These are phyloP conservation scores for Thripadectes ignobilis DNA, from an alignment of 2,797 vertebrate genomes.

Conservation along the genomic window DNA sequence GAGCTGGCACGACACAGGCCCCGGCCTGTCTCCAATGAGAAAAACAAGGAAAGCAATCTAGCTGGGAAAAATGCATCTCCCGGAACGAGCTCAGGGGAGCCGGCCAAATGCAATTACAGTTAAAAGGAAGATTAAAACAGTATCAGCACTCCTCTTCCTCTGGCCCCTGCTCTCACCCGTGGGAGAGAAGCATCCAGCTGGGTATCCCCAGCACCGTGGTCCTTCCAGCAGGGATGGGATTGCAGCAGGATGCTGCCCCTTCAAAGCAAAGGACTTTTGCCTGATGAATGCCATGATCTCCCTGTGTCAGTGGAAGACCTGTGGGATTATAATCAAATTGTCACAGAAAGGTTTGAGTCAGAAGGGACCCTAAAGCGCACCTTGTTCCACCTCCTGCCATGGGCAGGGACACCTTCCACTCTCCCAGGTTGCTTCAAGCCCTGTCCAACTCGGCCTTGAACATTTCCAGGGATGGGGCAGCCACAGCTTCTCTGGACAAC, in stretches of 20 bases:
- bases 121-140: constrained; percentile 67
- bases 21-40: constrained; percentile 63
- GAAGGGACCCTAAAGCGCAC: neutral
- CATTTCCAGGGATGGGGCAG: neutral
- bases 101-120: constrained; percentile 58
- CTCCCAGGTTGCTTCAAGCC: neutral
- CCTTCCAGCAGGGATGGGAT: neutral
- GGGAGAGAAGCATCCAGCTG: neutral
- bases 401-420: neutral
- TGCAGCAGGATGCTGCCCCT: neutral
- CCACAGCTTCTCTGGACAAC: neutral
- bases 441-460: neutral
- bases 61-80: neutral
- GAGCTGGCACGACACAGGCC: constrained; percentile 45
- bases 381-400: neutral
- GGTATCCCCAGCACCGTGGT: neutral
- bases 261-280: neutral
- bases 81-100: constrained; percentile 29
- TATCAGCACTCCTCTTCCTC: neutral
- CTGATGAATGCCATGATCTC: rapidly evolving
- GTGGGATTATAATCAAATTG: rapidly evolving
- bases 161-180: rapidly evolving
- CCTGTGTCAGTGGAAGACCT: rapidly evolving
- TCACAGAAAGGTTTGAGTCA: neutral
- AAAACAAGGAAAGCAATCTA: constrained; percentile 64